Percentiles rank a stretch among this genome's conserved stretches.
phyloP scores from a whole-genome alignment of 2,113 vertebrate species.

The Falcunculus frontatus region DNA sequence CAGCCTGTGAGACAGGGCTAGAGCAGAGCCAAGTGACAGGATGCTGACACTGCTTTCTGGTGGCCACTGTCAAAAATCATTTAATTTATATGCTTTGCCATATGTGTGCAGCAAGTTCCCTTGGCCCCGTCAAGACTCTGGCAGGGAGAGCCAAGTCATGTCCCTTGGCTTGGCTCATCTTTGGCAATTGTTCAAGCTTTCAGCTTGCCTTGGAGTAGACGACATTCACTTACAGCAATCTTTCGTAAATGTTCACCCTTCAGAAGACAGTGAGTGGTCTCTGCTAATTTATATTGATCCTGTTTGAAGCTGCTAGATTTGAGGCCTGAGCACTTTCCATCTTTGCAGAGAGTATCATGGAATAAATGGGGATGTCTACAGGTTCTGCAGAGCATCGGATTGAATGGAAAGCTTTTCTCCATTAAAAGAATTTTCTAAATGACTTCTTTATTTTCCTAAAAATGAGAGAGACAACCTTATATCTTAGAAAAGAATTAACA shows the following conservation, averaged over 20 bases:
- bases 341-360: neutral
- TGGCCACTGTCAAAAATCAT: neutral
- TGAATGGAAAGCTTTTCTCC: neutral
- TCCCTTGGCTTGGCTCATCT: constrained; percentile 36
- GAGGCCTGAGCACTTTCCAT: neutral
- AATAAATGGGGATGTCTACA: neutral
- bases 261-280: neutral
- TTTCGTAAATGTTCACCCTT: neutral
- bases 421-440: neutral
- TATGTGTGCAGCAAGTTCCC: neutral
- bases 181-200: constrained; percentile 31
- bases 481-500: neutral
- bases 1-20: neutral
- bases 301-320: neutral
- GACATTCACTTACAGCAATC: neutral
- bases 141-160: constrained; percentile 45
- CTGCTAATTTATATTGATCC: neutral
- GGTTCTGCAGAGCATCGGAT: neutral
- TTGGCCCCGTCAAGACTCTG: neutral
- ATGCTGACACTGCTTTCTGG: neutral
- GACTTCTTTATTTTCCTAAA: neutral
- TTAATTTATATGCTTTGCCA: constrained; percentile 32
- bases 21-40: neutral
- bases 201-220: neutral
- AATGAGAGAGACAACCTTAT: neutral